These are phyloP conservation scores for Climacteris rufus DNA, from an alignment of 2,113 vertebrate genomes.

Conservation along the genomic window DNA sequence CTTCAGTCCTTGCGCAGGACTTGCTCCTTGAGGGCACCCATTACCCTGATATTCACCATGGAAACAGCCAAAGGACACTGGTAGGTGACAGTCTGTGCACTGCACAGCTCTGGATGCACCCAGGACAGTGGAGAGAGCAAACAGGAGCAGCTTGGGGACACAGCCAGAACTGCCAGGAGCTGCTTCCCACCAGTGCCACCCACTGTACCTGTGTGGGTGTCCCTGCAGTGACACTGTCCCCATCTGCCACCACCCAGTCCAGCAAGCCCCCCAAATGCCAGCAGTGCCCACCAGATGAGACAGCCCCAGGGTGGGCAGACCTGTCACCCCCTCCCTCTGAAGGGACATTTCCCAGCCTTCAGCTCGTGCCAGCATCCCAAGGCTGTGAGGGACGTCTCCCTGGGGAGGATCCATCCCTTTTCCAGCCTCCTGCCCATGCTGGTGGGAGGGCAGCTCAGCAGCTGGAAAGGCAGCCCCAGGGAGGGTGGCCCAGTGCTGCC, in stretches of 20 bases:
- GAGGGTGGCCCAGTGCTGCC: background rate
- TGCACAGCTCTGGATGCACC: no score
- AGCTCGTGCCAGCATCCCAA: accelerated
- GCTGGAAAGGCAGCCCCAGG: background rate
- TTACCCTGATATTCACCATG: background rate
- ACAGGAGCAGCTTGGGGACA: background rate
- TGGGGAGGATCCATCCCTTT: background rate
- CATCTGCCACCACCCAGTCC: accelerated
- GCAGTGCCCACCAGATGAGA: background rate
- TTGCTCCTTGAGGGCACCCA: accelerated
- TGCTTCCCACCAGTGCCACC: background rate
- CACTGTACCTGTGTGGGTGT: accelerated
- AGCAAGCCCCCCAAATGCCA: accelerated
- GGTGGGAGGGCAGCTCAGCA: background rate
- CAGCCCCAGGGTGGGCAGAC: background rate
- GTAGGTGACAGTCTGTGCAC: background rate
- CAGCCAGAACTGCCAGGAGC: background rate
- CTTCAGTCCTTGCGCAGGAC: background rate
- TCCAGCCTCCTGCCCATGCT: background rate
- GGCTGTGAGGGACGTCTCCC: no score
- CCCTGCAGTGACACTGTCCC: background rate
- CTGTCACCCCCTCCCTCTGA: background rate
- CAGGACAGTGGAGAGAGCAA: background rate
- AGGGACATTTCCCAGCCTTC: background rate
- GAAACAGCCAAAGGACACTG: background rate